Percentiles rank a stretch among this genome's conserved stretches.
phyloP scores from a whole-genome alignment of 2,113 vertebrate genomes.

The Bubo blakistoni region DNA sequence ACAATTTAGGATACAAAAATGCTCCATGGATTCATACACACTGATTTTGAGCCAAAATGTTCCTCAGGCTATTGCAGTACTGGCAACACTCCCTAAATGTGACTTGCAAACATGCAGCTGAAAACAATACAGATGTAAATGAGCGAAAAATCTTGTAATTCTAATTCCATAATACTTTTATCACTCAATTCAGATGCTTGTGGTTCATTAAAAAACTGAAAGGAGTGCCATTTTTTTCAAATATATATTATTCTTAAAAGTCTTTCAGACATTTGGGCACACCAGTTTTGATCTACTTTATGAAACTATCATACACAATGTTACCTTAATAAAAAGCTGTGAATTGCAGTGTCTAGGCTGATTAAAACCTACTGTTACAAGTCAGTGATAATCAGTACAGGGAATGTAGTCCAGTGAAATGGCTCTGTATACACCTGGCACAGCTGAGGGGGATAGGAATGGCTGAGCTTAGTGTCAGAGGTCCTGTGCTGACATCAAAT shows the following conservation, averaged over 20 bases:
- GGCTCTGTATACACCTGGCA: not conserved
- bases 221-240: not conserved
- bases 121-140: constrained; percentile 49
- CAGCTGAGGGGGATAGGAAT: not conserved
- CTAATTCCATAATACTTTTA: constrained; percentile 38
- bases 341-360: not conserved
- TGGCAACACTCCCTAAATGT: not conserved
- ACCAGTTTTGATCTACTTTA: not conserved
- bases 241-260: not conserved
- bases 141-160: constrained; percentile 9
- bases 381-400: not conserved
- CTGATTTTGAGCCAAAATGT: not conserved
- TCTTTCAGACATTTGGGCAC: not conserved
- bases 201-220: constrained; percentile 9
- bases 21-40: not conserved
- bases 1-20: not conserved
- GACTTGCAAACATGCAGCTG: constrained; percentile 20
- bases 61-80: not conserved
- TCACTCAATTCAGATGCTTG: not conserved
- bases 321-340: not conserved
- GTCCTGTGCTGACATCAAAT: not conserved
- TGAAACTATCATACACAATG: not conserved
- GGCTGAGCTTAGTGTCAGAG: not conserved
- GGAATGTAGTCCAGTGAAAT: not conserved
- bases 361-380: not conserved